phyloP scores from a whole-genome alignment of 2,113 vertebrate genomes.

The Alethe castanea region DNA sequence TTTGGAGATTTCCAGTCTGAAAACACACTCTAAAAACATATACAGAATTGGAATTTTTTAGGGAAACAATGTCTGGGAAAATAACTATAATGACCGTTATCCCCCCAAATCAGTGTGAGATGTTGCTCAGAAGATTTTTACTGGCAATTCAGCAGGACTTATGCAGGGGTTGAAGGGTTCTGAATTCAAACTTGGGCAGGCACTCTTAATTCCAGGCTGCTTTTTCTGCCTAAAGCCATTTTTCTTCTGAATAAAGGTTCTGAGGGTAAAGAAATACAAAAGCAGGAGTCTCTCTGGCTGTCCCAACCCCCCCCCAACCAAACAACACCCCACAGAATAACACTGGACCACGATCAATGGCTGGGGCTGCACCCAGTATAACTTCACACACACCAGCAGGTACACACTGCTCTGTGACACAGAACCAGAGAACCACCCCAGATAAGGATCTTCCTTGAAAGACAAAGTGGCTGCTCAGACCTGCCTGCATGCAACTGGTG shows the following conservation, averaged over 20 bases:
- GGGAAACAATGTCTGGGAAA: background rate
- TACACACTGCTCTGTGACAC: background rate
- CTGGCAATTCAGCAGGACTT: background rate
- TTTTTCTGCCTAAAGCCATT: background rate
- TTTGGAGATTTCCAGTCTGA: background rate
- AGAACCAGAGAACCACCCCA: background rate
- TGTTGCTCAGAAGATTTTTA: background rate
- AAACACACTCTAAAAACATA: background rate
- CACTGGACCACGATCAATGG: background rate
- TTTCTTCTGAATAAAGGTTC: background rate
- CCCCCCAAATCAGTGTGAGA: background rate
- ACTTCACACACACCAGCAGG: background rate
- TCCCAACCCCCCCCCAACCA: rapidly evolving
- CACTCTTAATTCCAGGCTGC: background rate
- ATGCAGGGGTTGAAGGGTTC: background rate
- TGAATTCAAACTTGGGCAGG: background rate
- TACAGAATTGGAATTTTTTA: background rate
- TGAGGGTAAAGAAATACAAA: background rate
- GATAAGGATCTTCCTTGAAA: slow-evolving; percentile 22
- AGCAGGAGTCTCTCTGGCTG: background rate
- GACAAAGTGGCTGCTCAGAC: background rate
- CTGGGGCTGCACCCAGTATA: background rate
- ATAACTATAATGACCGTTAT: background rate
- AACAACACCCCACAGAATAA: background rate
- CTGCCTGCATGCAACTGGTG: background rate